Evolutionary conservation across 2,113 vertebrate species (phyloP).

Genomic region (Rhinolophus sinicus): DNA sequence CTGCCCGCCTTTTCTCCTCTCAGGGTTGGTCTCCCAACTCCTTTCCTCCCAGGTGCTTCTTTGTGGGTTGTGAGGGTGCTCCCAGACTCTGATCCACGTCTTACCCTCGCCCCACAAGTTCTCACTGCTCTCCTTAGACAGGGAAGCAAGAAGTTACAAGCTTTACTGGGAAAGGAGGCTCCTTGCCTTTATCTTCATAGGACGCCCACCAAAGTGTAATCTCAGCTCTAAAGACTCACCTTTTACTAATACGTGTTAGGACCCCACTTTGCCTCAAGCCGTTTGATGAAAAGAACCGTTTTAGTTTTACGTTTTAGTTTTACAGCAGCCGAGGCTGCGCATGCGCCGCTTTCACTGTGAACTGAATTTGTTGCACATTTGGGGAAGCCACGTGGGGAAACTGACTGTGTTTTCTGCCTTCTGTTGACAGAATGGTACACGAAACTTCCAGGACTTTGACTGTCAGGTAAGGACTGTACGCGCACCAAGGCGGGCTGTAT

Average conservation of each 20-base stretch:
- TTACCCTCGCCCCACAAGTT: background rate
- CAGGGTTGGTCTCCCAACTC: background rate
- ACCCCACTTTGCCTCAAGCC: background rate
- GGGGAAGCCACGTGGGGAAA: slow-evolving; percentile 71
- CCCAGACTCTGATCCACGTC: background rate
- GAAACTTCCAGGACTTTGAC: slow-evolving; percentile 96
- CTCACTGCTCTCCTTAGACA: slow-evolving; percentile 19
- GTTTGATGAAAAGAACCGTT: slow-evolving; percentile 5
- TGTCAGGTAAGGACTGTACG: slow-evolving; percentile 90
- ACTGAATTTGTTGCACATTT: slow-evolving; percentile 55
- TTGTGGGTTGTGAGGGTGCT: background rate
- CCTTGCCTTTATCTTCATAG: slow-evolving; percentile 11
- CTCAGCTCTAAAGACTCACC: background rate
- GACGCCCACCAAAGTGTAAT: background rate
- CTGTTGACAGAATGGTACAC: slow-evolving; percentile 90
- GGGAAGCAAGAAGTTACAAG: background rate
- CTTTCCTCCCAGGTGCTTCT: background rate
- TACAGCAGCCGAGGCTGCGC: background rate
- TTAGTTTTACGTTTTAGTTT: slow-evolving; percentile 53
- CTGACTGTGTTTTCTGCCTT: slow-evolving; percentile 75
- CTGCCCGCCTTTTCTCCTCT: background rate
- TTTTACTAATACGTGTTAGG: background rate
- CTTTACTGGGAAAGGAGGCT: slow-evolving; percentile 28
- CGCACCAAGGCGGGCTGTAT: background rate
- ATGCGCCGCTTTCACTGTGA: slow-evolving; percentile 20